Base-by-base conservation (phyloP, 2,113 vertebrate genomes). In the Lampris megalopsis region DNA sequence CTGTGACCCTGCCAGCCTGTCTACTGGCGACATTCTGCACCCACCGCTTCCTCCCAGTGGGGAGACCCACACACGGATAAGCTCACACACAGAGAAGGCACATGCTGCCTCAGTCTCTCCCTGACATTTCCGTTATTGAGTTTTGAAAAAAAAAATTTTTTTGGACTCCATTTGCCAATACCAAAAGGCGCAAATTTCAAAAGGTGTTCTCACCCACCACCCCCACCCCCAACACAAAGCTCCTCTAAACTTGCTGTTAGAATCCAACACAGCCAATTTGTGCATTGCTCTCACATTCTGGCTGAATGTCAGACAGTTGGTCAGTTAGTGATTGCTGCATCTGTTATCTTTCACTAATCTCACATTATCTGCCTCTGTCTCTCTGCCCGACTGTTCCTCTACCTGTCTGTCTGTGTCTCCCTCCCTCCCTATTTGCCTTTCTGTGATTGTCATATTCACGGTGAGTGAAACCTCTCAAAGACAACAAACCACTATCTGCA, bases 1-100 rank as follows among this genome's bases (percentile, higher is more conserved):
- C 86, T 86, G 47, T 89, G 89, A 91, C 92, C 89, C 87, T 83
- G 84, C 75, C 80, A 74, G 80, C 79, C 79, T 56, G 75, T 92
- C 87, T 87, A 87, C 84, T 81, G 86, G 88, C 60, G 73, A 85
- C 84, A 90, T 88, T 88, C 81, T 83, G 62, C 78, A 73, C 80
- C 65, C 73, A 73, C 81, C 70, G 80, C 81, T 83, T 75, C 68
- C 50, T 88, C 89, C 88, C 88, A 63, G 6, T 78, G 71, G 81
- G 69, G 78, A 43, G 9, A 52, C 9, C 52, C 54, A 65, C 75
- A 69, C 84, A 83, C 72, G 74, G 49, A 61, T 41, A 67, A 11
- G 73, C 42, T 70, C 54, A 66, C 63, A 66, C 63, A 50, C 47
- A 65, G 3, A 36, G 35, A 35, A 5, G 38, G 24, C 62, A 63